Base-by-base conservation (phyloP, 2,888 invertebrate genomes). In the Merodon equestris region DNA sequence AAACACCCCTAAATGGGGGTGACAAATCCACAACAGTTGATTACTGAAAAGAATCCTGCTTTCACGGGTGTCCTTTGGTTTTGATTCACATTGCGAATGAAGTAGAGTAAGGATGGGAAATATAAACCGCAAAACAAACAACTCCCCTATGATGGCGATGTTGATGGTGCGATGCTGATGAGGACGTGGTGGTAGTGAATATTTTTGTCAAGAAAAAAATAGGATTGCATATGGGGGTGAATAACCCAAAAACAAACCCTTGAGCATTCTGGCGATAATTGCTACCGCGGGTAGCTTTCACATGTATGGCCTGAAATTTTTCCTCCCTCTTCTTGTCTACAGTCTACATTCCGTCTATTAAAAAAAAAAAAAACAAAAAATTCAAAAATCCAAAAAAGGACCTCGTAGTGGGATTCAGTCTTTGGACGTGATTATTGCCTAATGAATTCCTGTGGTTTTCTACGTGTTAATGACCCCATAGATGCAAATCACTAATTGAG, bases 1-100 rank as follows among this genome's bases (percentile, higher is more conserved):
- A 89, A 88, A 88, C 88, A 88, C 85, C 86, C 84, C 84, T 86
- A 84, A 87, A 85, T 85, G 84, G 85, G 88, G 88, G 87, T 88
- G 88, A 87, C 87, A 88, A 87, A 87, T 87, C 85, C 85, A 83
- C 85, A 85, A 85, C 87, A 86, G 88, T 88, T 89, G 87, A 88
- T 89, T 89, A 86, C 88, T 87, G 86, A 77, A 77, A 79, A 73
- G 77, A 79, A 74, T 81, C 79, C 60, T 63, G 67, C 64, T 61
- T 71, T 44, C 42, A 77, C 72, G 64, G 27, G 68, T 70, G 79
- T 74, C 79, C 64, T 70, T 79, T 64, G 63, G 77, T 73, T 79
- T 79, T 79, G 73, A 79, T 63, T 79, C 68, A 71, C 64, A 27
- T 75, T 63, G 51, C 42, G 47, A 68, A 51, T 40, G 48, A n/a